A percentile compares a stretch with the other conserved stretches of the same genome.
Conservation (phyloP, 2,888 invertebrate genomes). For the Acronicta aceris region DNA sequence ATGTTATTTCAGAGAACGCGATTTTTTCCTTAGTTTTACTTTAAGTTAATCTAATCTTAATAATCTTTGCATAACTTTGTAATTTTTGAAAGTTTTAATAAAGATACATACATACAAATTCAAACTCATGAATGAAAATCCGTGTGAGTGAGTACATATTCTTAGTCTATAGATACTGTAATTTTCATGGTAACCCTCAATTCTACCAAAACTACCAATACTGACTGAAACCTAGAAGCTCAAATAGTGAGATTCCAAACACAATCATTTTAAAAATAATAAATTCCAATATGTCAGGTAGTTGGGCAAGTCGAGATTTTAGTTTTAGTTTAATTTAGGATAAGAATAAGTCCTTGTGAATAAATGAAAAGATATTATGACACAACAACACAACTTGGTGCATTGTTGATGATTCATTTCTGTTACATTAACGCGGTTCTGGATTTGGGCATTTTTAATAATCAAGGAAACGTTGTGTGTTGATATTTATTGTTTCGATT, state of each 20-base stretch:
- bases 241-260: conserved; percentile 37
- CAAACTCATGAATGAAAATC: too few relatives aligned
- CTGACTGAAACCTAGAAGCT: conserved; percentile 1
- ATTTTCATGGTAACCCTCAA: background rate
- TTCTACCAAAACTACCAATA: background rate
- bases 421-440: conserved; percentile 54
- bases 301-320: conserved; percentile 66
- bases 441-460: conserved; percentile 47
- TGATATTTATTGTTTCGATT: conserved; percentile 80
- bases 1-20: too few relatives aligned
- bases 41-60: too few relatives aligned
- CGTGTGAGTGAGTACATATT: too few relatives aligned
- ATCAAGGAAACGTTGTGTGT: conserved; percentile 68
- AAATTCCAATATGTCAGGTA: conserved; percentile 83
- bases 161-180: too few relatives aligned
- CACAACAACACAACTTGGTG: conserved; percentile 58
- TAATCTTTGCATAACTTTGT: too few relatives aligned
- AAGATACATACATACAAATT: too few relatives aligned
- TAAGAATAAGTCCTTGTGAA: conserved; percentile 67
- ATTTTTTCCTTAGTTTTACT: too few relatives aligned
- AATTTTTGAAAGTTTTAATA: too few relatives aligned
- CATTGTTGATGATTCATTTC: conserved; percentile 58
- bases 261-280: conserved; percentile 26
- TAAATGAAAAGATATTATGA: conserved; percentile 62
- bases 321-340: conserved; percentile 69